Evolutionary conservation across 2,113 vertebrate species (phyloP).

Genomic region (Marcusenius ussheri): DNA sequence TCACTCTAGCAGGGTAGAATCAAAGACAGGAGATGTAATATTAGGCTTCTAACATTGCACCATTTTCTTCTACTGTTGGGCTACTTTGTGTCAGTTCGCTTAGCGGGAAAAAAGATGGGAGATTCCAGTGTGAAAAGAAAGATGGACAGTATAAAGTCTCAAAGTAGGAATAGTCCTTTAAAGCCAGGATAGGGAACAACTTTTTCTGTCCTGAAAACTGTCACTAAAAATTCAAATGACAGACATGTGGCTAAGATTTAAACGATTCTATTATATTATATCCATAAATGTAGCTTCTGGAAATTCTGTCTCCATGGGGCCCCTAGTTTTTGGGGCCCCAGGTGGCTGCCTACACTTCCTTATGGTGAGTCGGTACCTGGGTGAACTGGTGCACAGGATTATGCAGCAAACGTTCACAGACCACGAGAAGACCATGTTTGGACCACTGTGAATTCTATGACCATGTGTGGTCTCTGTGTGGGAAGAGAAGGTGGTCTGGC

Average conservation of each 20-base stretch:
- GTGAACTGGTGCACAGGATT: not conserved
- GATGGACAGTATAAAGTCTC: not conserved
- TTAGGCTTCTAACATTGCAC: not conserved
- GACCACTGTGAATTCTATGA: not conserved
- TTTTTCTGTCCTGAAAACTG: not conserved
- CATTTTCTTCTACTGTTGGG: not conserved
- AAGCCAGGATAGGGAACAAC: not conserved
- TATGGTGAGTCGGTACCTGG: not conserved
- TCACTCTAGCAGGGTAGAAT: not conserved
- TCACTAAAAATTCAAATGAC: not conserved
- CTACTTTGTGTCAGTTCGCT: not conserved
- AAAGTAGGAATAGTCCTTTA: not conserved
- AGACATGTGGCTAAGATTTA: not conserved
- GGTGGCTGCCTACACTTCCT: not conserved
- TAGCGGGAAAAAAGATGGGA: not conserved
- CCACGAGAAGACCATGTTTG: not conserved
- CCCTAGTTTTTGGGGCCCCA: not conserved
- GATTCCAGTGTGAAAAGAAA: not conserved
- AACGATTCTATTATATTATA: not conserved
- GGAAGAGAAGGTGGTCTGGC: not conserved
- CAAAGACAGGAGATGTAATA: not conserved
- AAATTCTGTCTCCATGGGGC: not conserved
- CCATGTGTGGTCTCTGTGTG: not conserved
- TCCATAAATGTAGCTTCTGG: not conserved
- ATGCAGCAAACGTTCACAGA: not conserved